Evolutionary conservation across 53 echinoderm and acorn worm species (phyloP).

Genomic region (Mesocentrotus franciscanus): DNA sequence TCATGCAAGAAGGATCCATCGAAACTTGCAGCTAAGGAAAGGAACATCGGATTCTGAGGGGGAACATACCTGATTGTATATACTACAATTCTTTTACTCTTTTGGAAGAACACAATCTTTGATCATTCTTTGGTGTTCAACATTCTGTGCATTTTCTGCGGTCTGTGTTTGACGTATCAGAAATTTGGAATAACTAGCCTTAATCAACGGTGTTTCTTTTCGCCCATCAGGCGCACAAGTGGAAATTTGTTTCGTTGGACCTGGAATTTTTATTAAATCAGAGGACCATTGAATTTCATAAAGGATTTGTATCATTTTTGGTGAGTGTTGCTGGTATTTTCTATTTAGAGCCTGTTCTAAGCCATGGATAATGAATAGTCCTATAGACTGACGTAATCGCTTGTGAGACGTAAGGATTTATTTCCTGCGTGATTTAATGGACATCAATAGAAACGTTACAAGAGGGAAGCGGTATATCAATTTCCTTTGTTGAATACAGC

Average conservation of each 20-base stretch:
- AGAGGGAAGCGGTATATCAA: not conserved
- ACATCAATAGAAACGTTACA: not conserved
- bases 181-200: slow-evolving; percentile 19
- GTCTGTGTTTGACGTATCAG: not conserved
- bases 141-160: not conserved
- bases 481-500: slow-evolving; percentile 16
- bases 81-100: not conserved
- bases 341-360: not conserved
- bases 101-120: not conserved
- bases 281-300: not conserved
- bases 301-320: slow-evolving; percentile 44
- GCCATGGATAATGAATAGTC: not conserved
- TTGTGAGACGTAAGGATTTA: slow-evolving; percentile 4
- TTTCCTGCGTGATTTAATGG: not conserved
- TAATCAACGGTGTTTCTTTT: not conserved
- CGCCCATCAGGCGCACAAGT: not conserved
- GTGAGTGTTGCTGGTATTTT: not conserved
- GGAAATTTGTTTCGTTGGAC: not conserved
- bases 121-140: slow-evolving; percentile 1
- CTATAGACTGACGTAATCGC: not conserved
- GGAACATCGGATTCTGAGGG: not conserved
- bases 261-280: not conserved
- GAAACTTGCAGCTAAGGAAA: not conserved
- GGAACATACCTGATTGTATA: not conserved
- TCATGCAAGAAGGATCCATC: not conserved